phyloP scores from a whole-genome alignment of 2,113 vertebrate species.

The Microcebus lehilahytsara region DNA sequence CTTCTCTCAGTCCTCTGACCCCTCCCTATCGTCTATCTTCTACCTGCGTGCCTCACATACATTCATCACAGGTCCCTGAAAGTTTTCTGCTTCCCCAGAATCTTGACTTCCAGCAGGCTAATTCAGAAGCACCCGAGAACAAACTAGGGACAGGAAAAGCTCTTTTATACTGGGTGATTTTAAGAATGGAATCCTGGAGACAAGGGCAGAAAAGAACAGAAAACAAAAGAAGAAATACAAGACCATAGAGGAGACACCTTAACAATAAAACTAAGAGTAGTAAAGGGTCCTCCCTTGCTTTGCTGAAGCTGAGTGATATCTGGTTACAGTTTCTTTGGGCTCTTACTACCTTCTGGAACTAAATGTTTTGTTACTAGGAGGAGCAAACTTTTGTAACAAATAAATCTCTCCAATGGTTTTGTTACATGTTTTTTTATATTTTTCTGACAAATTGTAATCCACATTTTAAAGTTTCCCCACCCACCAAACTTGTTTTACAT shows the following conservation, averaged over 20 bases:
- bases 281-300: not conserved
- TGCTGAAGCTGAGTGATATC: not conserved
- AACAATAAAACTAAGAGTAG: not conserved
- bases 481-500: not conserved
- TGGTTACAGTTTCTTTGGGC: not conserved
- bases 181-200: constrained; percentile 1
- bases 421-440: not conserved
- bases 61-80: not conserved
- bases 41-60: not conserved
- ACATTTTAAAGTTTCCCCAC: not conserved
- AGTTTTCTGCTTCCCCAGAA: not conserved
- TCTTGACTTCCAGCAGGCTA: not conserved
- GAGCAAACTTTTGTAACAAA: not conserved
- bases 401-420: not conserved
- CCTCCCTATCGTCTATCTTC: not conserved
- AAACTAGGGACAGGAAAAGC: not conserved
- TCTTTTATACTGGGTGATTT: not conserved
- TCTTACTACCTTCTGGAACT: not conserved
- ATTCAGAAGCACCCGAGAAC: not conserved
- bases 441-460: not conserved
- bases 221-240: not conserved
- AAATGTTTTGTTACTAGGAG: not conserved
- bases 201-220: not conserved
- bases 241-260: not conserved
- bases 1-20: not conserved